A percentile compares a stretch with the other conserved stretches of the same genome.
Evolutionary conservation across 2,113 vertebrate species (phyloP).

Genomic region (Ciconia maguari): DNA sequence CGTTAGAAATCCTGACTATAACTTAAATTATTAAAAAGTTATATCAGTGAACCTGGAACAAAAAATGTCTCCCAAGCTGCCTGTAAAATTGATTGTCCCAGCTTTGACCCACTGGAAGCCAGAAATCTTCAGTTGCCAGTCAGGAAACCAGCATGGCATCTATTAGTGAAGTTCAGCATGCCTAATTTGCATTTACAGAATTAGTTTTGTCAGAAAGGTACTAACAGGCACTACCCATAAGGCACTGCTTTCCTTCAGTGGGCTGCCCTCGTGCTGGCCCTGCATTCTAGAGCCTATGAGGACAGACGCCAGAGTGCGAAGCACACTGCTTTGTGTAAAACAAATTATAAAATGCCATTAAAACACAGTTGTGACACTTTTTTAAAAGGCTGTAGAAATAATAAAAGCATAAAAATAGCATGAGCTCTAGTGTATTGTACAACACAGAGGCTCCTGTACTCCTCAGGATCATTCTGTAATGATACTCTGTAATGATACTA

Average conservation of each 20-base stretch:
- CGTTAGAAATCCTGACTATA: not conserved
- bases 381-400: not conserved
- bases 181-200: not conserved
- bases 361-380: not conserved
- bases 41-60: not conserved
- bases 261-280: not conserved
- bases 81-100: not conserved
- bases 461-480: not conserved
- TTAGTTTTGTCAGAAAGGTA: not conserved
- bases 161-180: not conserved
- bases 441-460: not conserved
- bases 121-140: not conserved
- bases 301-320: not conserved
- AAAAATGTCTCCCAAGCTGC: not conserved
- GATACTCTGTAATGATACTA: not conserved
- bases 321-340: not conserved
- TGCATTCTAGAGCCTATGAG: not conserved
- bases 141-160: not conserved
- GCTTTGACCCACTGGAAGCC: not conserved
- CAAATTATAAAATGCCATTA: not conserved
- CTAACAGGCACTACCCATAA: accelerated
- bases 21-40: not conserved
- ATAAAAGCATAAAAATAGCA: not conserved
- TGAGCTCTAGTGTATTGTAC: not conserved
- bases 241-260: not conserved